Conservation (phyloP, 92 coral and sea anemone species). For the Zoanthus gigantus region DNA sequence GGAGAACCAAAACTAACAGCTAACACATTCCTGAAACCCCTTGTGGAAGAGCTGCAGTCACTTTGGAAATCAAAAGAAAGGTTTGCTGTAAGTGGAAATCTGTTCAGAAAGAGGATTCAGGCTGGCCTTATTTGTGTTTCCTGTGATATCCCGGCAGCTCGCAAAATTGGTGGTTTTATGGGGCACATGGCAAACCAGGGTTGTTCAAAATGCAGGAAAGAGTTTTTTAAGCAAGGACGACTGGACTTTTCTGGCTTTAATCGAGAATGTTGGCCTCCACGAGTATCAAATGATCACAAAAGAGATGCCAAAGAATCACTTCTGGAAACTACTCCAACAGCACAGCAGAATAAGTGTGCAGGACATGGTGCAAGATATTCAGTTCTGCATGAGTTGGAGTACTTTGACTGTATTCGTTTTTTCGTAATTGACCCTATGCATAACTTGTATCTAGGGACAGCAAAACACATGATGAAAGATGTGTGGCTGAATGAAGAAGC, state of each 20-base stretch:
- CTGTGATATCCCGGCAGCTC: slow-evolving; percentile 76
- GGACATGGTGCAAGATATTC: slow-evolving; percentile 68
- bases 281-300: slow-evolving; percentile 57
- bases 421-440: slow-evolving; percentile 59
- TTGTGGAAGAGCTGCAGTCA: slow-evolving; percentile 63
- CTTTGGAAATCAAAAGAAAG: slow-evolving; percentile 52
- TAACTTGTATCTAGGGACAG: no score
- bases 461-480: slow-evolving; percentile 55
- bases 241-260: slow-evolving; percentile 69
- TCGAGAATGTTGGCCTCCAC: slow-evolving; percentile 55
- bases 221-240: slow-evolving; percentile 32
- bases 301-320: slow-evolving; percentile 36
- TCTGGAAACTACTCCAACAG: slow-evolving; percentile 44
- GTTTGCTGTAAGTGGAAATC: slow-evolving; percentile 48
- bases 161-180: slow-evolving; percentile 10
- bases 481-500: slow-evolving; percentile 58
- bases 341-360: slow-evolving; percentile 54
- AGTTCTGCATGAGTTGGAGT: slow-evolving; percentile 61
- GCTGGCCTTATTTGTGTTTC: slow-evolving; percentile 70
- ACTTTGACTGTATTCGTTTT: slow-evolving; percentile 67
- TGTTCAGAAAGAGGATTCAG: slow-evolving; percentile 44
- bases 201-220: slow-evolving; percentile 64
- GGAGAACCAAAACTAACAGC: slow-evolving; percentile 70
- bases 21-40: slow-evolving; percentile 70
- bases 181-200: slow-evolving; percentile 81